Percentiles rank a stretch among this genome's conserved stretches.
Evolutionary conservation across 2,888 invertebrate species (phyloP).

Genomic region (Dermolepida albohirtum): DNA sequence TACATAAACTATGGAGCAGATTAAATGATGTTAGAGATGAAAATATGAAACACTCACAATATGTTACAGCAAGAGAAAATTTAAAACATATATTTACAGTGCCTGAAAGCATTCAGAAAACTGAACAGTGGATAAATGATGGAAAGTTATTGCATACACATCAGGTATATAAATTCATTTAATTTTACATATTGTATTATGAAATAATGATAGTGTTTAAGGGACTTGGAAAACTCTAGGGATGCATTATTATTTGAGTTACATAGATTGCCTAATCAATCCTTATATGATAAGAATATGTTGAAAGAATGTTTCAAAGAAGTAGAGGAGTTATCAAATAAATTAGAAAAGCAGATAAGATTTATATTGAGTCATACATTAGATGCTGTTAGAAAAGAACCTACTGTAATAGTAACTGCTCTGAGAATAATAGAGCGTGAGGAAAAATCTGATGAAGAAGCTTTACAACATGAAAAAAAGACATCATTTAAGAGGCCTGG

Average conservation of each 20-base stretch:
- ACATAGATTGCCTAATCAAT: slow-evolving; percentile 92
- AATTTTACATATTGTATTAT: slow-evolving; percentile 8
- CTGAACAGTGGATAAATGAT: slow-evolving; percentile 93
- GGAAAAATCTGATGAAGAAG: slow-evolving; percentile 93
- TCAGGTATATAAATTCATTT: slow-evolving; percentile 68
- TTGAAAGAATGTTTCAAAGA: slow-evolving; percentile 96
- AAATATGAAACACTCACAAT: slow-evolving; percentile 94
- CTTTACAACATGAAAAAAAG: slow-evolving; percentile 79
- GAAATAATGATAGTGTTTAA: slow-evolving; percentile 74
- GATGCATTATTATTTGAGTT: slow-evolving; percentile 96
- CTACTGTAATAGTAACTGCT: slow-evolving; percentile 95
- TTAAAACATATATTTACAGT: slow-evolving; percentile 98
- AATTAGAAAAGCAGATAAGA: slow-evolving; percentile 91
- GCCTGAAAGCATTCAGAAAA: slow-evolving; percentile 94
- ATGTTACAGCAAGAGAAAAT: slow-evolving; percentile 98
- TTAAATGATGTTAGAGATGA: slow-evolving; percentile 90
- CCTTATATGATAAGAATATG: slow-evolving; percentile 90
- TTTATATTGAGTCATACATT: slow-evolving; percentile 90
- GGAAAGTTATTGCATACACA: slow-evolving; percentile 96
- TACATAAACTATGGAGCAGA: slow-evolving; percentile 83
- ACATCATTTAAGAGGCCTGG: slow-evolving; percentile 95
- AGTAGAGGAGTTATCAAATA: slow-evolving; percentile 89
- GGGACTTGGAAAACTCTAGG: slow-evolving; percentile 95
- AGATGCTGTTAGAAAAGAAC: slow-evolving; percentile 94
- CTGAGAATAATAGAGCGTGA: slow-evolving; percentile 96